Base-by-base conservation (phyloP, 1,140 invertebrate species). In the Uloborus diversus region DNA sequence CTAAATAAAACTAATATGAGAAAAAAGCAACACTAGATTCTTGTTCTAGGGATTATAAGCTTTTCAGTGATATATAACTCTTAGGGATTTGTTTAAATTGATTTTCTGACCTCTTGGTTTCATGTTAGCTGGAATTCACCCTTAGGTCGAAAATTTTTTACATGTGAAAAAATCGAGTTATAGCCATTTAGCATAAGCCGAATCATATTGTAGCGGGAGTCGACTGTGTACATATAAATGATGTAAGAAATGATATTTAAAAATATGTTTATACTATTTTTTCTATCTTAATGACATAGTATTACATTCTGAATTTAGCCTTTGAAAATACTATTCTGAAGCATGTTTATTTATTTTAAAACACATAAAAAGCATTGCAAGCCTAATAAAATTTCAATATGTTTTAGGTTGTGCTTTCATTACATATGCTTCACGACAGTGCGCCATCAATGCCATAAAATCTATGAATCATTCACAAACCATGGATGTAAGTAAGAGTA, bases 401-500 rank as follows among this genome's bases (percentile, higher is more conserved):
- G 32, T 82, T 49, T 23, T 57, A 65, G 91, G 97, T 85, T 99
- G 97, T 91, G 97, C 97, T 84, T 99, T 99, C 90, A 96, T 99
- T 81, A 99, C 97, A 82, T 99, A 95, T 89, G 92, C 94, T 80
- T 95, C 93, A 83, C 96, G 98, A 89, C 95, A 97, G 89, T 95
- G 94, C 85, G 97, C 97, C 82, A 93, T 96, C 82, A 94, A 93
- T 88, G 96, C 96, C 84, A 99, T 99, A 86, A 98, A 98, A 91
- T 91, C 92, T 83, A 92, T 99, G 87, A 96, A 99, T 89, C 97
- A 99, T 88, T 98, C 96, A 84, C 94, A 96, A 88, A 99, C 96
- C 81, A 98, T 99, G 96, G 97, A 99, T 89, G 96, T 93, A 89
- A 89, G 87, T 49, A n/a, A 35, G 17, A 28, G 33, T 17, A 28